Evolutionary conservation across 1,140 invertebrate genomes (phyloP).

Genomic region (Chrysoperla carnea): DNA sequence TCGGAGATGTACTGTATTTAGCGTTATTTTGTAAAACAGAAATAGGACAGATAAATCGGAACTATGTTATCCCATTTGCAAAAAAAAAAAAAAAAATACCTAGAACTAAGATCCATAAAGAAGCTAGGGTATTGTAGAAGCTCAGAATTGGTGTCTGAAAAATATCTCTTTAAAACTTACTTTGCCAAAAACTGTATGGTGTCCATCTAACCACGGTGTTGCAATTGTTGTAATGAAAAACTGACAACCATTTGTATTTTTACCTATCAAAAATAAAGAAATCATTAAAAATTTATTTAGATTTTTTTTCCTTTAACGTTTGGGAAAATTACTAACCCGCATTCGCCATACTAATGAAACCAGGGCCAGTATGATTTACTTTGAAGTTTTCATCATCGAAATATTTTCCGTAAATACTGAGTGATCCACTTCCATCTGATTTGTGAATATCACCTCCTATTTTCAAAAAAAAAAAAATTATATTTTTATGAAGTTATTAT

Average conservation of each 20-base stretch:
- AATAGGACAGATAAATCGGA: too few relatives aligned
- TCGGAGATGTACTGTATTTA: too few relatives aligned
- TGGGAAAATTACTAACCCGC: constrained; percentile 33
- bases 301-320: neutral
- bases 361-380: constrained; percentile 70
- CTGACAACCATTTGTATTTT: constrained; percentile 77
- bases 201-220: constrained; percentile 81
- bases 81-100: too few relatives aligned
- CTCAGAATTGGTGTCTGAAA: neutral
- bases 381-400: constrained; percentile 93
- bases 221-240: constrained; percentile 87
- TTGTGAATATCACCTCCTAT: constrained; percentile 61
- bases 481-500: constrained; percentile 2
- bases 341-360: constrained; percentile 94
- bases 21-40: too few relatives aligned
- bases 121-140: constrained; percentile 9
- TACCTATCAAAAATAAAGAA: constrained; percentile 23
- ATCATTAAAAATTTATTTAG: constrained; percentile 2
- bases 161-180: constrained; percentile 26
- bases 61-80: too few relatives aligned
- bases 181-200: constrained; percentile 90
- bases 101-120: too few relatives aligned
- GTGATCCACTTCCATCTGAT: constrained; percentile 57
- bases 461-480: constrained; percentile 10
- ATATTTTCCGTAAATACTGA: constrained; percentile 79